These are phyloP conservation scores for Ptychochromis oligacanthus DNA, from an alignment of 2,113 vertebrate species.

Conservation along the genomic window DNA sequence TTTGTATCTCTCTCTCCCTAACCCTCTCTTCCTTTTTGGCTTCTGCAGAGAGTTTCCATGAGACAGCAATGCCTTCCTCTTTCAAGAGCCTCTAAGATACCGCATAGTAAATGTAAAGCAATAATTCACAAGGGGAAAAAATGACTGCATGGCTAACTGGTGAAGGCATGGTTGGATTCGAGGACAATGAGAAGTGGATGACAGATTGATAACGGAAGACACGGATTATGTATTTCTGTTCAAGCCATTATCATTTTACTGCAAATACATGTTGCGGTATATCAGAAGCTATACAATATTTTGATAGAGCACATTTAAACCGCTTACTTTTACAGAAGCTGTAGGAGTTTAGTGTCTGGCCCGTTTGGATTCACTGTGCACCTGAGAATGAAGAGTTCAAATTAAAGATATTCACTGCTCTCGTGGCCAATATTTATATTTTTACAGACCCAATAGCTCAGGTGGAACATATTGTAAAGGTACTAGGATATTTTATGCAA, in stretches of 20 bases:
- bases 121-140: conserved; percentile 57
- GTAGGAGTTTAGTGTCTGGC: conserved; percentile 46
- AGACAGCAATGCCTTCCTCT: conserved; percentile 38
- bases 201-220: conserved; percentile 70
- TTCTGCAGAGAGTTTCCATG: conserved; percentile 51
- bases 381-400: conserved; percentile 23
- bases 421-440: conserved; percentile 18
- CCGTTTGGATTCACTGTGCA: conserved; percentile 29
- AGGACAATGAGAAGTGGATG: conserved; percentile 64
- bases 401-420: conserved; percentile 39
- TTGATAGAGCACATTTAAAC: conserved; percentile 30
- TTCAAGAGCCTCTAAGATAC: conserved; percentile 46
- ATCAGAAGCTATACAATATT: conserved; percentile 31
- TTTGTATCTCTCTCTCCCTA: conserved; percentile 21
- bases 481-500: not conserved
- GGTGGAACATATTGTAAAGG: conserved; percentile 31
- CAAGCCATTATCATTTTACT: conserved; percentile 59
- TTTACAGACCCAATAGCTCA: conserved; percentile 18
- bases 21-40: conserved; percentile 42
- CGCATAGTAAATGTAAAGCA: conserved; percentile 59
- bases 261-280: conserved; percentile 30
- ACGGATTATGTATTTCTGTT: conserved; percentile 65
- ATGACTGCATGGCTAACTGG: conserved; percentile 53
- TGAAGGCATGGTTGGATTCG: conserved; percentile 50
- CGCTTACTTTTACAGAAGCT: conserved; percentile 45